Percentiles rank a stretch among this genome's conserved stretches.
phyloP scores from a whole-genome alignment of 2,888 invertebrate genomes.

The Sepioteuthis lessoniana region DNA sequence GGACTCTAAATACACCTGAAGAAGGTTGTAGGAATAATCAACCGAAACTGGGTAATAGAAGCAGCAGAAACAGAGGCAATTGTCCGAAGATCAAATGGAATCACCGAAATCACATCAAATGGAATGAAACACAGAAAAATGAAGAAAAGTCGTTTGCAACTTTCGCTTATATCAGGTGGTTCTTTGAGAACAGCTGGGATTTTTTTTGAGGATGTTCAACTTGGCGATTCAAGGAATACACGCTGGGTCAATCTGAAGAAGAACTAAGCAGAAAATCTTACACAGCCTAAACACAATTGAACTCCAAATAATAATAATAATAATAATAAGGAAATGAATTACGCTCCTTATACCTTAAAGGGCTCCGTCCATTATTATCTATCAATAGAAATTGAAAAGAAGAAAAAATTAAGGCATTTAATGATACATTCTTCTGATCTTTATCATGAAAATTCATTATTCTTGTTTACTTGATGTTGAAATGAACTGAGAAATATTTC shows the following conservation, averaged over 20 bases:
- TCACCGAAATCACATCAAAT: neutral
- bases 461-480: too few species aligned
- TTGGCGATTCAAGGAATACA: neutral
- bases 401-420: neutral
- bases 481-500: too few species aligned
- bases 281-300: neutral
- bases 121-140: neutral
- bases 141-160: neutral
- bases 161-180: neutral
- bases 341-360: neutral
- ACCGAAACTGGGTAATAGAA: neutral
- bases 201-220: too few species aligned
- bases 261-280: conserved; percentile 9
- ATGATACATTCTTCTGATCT: too few species aligned
- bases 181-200: neutral
- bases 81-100: neutral
- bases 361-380: neutral
- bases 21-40: neutral
- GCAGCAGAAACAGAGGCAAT: neutral
- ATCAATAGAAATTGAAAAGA: neutral
- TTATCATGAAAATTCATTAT: too few species aligned
- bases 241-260: neutral
- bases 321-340: neutral
- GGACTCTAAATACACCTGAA: neutral
- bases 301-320: neutral